Base-by-base conservation (phyloP, 1,140 invertebrate genomes). In the Drosophila pseudoananassae region DNA sequence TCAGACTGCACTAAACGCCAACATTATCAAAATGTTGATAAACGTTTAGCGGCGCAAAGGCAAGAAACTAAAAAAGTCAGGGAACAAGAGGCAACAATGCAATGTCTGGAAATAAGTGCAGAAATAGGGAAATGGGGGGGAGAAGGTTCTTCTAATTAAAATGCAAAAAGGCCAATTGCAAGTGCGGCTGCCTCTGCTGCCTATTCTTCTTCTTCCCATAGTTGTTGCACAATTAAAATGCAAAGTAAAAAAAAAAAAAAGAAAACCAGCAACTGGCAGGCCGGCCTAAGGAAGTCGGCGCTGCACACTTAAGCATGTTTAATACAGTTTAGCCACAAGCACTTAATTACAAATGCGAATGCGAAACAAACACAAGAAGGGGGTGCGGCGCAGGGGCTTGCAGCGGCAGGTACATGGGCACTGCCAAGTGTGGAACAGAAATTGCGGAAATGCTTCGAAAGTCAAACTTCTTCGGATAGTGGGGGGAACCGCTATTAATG, bases 271-370 rank as follows among this genome's bases (percentile, higher is more conserved):
- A 40, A 55, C 9, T 27, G 25, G 25, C 25, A 27, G 25, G 25
- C 25, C 25, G 6, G 43, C 64, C 69, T 46, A 76, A 81, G 78
- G 59, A 83, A 81, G 78, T 69, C 52, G 73, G 56, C 55, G 61
- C 77, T 90, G 88, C 88, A 78, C 89, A 90, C 82, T 91, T 91
- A 91, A 85, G 84, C 89, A 89, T 90, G 89, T 90, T 90, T 91
- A 90, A 91, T 87, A 88, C 89, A 91, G 79, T 91, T 91, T 91
- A 91, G 89, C 89, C 89, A 89, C 84, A 90, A 90, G 81, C 87
- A 87, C 84, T 91, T 91, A 90, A 89, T 90, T 90, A 90, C 82
- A 75, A 87, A 90, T 85, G 81, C 72, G 73, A 68, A 59, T 76
- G 72, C 29, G 49, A 68, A 56, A 47, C 43, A 33, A 38, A n/a